Percentiles rank a stretch among this genome's conserved stretches.
Conservation (phyloP, 2,113 vertebrate genomes). For the Brachionichthys hirsutus region DNA sequence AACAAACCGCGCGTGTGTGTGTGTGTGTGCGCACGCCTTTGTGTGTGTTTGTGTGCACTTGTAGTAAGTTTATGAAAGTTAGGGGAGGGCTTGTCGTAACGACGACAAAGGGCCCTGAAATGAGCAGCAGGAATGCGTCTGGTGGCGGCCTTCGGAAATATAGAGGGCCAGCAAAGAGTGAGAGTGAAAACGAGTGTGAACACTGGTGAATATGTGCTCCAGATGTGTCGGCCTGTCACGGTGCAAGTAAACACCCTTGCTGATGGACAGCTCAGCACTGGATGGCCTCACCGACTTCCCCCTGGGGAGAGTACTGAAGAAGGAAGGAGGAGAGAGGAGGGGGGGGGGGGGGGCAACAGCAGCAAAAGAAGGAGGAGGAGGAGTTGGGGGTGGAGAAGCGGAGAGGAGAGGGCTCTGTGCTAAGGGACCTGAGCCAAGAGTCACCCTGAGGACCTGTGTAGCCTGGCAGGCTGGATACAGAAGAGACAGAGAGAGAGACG, state of each 20-base stretch:
- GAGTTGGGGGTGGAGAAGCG: constrained; percentile 51
- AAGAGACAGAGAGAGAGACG: constrained; percentile 67
- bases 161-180: constrained; percentile 42
- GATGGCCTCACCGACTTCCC: constrained; percentile 89
- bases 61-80: constrained; percentile 37
- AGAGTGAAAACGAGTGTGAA: constrained; percentile 65
- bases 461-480: constrained; percentile 83
- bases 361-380: constrained; percentile 57
- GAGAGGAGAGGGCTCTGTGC: constrained; percentile 62
- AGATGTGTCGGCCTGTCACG: constrained; percentile 99
- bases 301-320: constrained; percentile 74
- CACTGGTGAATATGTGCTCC: constrained; percentile 95
- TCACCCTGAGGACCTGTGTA: constrained; percentile 86
- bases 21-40: constrained; percentile 22
- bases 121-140: constrained; percentile 94
- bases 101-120: constrained; percentile 88
- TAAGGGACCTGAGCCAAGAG: constrained; percentile 73
- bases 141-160: constrained; percentile 84
- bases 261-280: constrained; percentile 98
- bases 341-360: constrained; percentile 54
- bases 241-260: constrained; percentile 94
- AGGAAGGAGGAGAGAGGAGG: constrained; percentile 70
- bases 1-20: constrained; percentile 44
- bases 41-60: constrained; percentile 33
- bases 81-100: constrained; percentile 84